These are phyloP conservation scores for Galago senegalensis DNA, from an alignment of 2,797 vertebrate species.

Conservation along the genomic window DNA sequence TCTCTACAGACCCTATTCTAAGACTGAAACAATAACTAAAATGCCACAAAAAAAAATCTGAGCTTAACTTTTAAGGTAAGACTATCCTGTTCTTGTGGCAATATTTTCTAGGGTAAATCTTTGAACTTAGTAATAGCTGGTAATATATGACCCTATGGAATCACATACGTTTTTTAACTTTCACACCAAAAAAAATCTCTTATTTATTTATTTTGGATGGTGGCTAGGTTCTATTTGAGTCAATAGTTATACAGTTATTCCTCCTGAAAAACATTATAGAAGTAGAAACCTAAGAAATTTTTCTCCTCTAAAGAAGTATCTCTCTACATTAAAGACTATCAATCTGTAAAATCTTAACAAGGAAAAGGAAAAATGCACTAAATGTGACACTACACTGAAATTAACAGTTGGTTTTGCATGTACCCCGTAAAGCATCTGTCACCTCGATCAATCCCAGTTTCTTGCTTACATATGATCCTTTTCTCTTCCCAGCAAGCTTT, in stretches of 20 bases:
- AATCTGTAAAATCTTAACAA: background rate
- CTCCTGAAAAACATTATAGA: background rate
- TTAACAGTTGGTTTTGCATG: background rate
- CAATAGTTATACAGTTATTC: background rate
- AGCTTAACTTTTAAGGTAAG: background rate
- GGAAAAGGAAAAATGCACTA: background rate
- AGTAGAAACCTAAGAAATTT: background rate
- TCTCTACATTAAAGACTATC: background rate
- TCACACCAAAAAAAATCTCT: background rate
- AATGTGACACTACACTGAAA: background rate
- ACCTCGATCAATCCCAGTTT: background rate
- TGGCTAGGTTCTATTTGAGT: background rate
- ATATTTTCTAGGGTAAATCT: background rate
- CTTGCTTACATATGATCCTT: background rate
- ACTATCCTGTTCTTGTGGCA: background rate
- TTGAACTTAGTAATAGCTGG: conserved; percentile 20
- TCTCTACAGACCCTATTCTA: background rate
- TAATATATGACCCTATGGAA: background rate
- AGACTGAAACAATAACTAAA: background rate
- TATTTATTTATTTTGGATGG: background rate
- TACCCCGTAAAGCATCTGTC: background rate
- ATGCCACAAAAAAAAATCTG: background rate
- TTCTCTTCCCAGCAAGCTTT: background rate
- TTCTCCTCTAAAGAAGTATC: background rate
- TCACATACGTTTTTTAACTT: background rate